These are phyloP conservation scores for Eupithecia dodoneata DNA, from an alignment of 2,888 invertebrate species.

Conservation along the genomic window DNA sequence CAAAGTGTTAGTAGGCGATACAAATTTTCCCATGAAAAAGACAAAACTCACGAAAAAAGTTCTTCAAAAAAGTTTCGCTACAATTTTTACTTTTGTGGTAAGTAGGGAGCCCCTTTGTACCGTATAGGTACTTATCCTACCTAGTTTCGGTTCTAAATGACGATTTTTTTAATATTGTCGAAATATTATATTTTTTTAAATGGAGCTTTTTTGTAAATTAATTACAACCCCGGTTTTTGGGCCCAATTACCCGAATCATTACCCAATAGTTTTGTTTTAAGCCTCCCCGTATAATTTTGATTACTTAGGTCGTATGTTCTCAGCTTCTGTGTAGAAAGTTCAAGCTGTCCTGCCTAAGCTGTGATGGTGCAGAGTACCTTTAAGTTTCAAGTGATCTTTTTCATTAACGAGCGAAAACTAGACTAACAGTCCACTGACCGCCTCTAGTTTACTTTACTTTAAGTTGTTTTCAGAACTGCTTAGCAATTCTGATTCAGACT, in stretches of 20 bases:
- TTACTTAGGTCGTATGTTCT: neutral
- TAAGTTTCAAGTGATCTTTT: conserved; percentile 62
- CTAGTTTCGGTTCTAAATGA: too few species aligned
- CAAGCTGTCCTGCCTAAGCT: conserved; percentile 9
- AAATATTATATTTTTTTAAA: too few species aligned
- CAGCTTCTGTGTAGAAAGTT: neutral
- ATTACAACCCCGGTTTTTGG: too few species aligned
- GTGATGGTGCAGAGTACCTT: conserved; percentile 39
- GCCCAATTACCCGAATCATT: too few species aligned
- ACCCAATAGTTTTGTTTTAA: neutral
- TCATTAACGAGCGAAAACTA: conserved; percentile 58
- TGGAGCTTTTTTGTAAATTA: too few species aligned
- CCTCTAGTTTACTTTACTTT: conserved; percentile 60
- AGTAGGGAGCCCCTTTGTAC: too few species aligned
- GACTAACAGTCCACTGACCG: conserved; percentile 51
- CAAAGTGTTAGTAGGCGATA: neutral
- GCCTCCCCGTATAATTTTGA: neutral
- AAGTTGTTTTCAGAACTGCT: conserved; percentile 45
- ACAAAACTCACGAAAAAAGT: too few species aligned
- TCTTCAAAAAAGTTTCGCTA: too few species aligned
- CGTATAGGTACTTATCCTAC: too few species aligned
- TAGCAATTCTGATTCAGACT: conserved; percentile 46
- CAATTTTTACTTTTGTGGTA: too few species aligned
- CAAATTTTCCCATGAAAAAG: neutral
- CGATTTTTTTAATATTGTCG: too few species aligned